Evolutionary conservation across 2,797 vertebrate species (phyloP), one percentile per base, ranked within the genome.

Genomic region (Avahi laniger): DNA sequence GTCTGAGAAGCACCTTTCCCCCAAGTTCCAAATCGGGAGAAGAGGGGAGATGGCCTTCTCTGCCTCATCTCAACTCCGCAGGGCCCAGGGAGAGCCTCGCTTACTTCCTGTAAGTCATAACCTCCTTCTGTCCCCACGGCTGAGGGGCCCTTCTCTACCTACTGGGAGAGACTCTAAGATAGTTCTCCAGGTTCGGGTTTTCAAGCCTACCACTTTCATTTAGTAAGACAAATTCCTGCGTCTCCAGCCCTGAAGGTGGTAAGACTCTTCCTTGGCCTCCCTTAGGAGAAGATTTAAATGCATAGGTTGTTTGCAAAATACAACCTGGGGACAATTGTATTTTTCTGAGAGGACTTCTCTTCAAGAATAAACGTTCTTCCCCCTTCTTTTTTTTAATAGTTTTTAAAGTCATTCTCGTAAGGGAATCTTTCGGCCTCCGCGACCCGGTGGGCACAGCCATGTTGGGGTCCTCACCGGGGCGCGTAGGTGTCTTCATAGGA

Each of bases 401-500:
- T 35, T 54, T 26, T 24, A 35, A 78, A 35, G 75, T 50, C 33
- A 38, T 54, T 54, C 6, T 79, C 50, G 38, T 5, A 4, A 52
- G 76, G 5, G 4, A 54, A 26, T 4, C 33, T 54, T 54, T 52
- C 22, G 54, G 54, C 54, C 57, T 26, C 24, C 1, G 72, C 33
- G 2, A 22, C 30, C 5, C 2, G 5, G 7, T 20, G 63, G 92
- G 93, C 80, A 95, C 92, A 92, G 97, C 97, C 97, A 97, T 97
- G 93, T 91, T 90, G 92, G 95, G 97, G 96, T 84, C 96, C 96
- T 96, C 85, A 88, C 78, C 13, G 50, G n/a, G 85, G 98, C 98
- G 98, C 98, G 98, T 99, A 99, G 99, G 99, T 99, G 99, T 99
- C 99, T 98, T 97, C 99, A 99, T 99, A 99, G 99, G 99, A 99